Base-by-base conservation (phyloP, 35 echinoderm and acorn worm species). In the Apostichopus japonicus region DNA sequence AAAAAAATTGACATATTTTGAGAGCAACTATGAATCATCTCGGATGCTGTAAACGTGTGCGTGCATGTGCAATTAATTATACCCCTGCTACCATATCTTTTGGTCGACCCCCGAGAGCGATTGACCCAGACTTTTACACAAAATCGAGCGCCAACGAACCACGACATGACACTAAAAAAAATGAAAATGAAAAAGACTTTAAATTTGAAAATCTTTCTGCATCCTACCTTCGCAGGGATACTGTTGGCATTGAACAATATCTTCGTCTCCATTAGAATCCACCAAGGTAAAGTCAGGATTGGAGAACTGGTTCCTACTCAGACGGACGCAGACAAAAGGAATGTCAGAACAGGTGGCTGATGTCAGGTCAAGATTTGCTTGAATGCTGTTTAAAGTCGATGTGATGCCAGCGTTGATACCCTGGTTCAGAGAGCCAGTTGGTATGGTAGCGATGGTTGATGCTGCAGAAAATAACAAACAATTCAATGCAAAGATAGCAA, bases 281-380 rank as follows among this genome's bases (percentile, higher is more conserved):
- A 53, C 63, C 25, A 95, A 90, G 5, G 91, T 83, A 62, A 95
- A 95, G 51, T 76, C 54, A 5, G 92, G 86, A 82, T 83, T 86
- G 5, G 94, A 88, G 55, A 61, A 61, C 23, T 73, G 84, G 67
- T 90, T 95, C 6, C 92, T 56, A 8, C 44, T 75, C 33, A 95
- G 73, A 25, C 92, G 75, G 19, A 91, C 87, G 62, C 94, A 95
- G 4, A 93, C 23, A 53, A 77, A 95, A 8, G 87, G 91, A 44
- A 90, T 51, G 6, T 90, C 57, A 4, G 73, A 54, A 72, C 94
- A 95, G 10, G 82, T 58, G 0, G 80, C 53, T 6, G 61, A 55
- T 59, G 5, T n/a, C 17, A 95, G 87, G 24, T 93, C 87, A 24
- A 95, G 53, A 15, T 7, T 86, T 6, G 92, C 80, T 17, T 65